Evolutionary conservation across 2,113 vertebrate species (phyloP).

Genomic region (Chionis minor): DNA sequence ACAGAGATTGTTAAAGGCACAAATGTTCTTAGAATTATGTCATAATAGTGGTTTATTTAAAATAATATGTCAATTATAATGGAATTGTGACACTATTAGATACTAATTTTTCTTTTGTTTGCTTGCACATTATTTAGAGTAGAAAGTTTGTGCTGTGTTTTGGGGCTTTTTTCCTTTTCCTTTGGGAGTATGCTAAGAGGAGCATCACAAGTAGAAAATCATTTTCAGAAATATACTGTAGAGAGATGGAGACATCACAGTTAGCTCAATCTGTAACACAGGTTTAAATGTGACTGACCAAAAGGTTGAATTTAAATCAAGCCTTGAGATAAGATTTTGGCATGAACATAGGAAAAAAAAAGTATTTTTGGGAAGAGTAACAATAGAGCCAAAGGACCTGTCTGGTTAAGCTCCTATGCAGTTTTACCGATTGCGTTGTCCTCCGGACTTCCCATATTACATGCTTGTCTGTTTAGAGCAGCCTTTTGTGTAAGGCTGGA

Average conservation of each 20-base stretch:
- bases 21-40: neutral
- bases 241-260: neutral
- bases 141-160: neutral
- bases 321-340: neutral
- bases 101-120: neutral
- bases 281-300: neutral
- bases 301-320: neutral
- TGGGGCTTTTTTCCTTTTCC: neutral
- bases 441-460: neutral
- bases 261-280: neutral
- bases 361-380: neutral
- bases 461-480: neutral
- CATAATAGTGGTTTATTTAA: neutral
- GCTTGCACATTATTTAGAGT: neutral
- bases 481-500: neutral
- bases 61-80: neutral
- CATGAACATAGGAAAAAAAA: neutral
- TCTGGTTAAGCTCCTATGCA: neutral
- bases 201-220: neutral
- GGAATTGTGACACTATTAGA: neutral
- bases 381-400: neutral
- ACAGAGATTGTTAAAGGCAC: neutral
- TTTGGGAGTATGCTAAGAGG: neutral
- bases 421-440: neutral
- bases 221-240: neutral